Evolutionary conservation across 2,888 invertebrate genomes (phyloP), one percentile per base, ranked within the genome.

Genomic region (Podotricha telesiphe): DNA sequence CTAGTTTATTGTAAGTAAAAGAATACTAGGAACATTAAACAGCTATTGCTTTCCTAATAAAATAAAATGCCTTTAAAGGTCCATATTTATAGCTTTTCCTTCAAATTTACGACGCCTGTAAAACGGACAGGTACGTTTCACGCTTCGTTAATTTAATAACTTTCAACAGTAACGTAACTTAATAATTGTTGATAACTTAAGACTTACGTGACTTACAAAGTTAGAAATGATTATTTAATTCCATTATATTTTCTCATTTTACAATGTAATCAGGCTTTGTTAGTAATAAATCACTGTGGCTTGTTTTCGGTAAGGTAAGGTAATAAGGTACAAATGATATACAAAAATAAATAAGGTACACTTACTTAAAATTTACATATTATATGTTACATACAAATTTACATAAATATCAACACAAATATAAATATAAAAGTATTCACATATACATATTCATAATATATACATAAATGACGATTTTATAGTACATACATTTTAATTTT

Each of bases 61-160:
- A 45, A 59, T 45, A 28, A 45, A 59, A n/a, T 11, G n/a, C 28
- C n/a, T n/a, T 45, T 20, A 45, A 45, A 45, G n/a, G n/a, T n/a
- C n/a, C 28, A 28, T 59, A 45, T 45, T 59, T 45, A 45, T 17
- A 28, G 59, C 5, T 6, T 28, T 22, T 22, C n/a, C 59, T 59
- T 22, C 5, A 45, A 59, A 59, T 68, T 69, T 53, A 69, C 68
- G 65, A 69, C 59, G 45, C n/a, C 28, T 59, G 53, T 65, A 69
- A 59, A 68, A 65, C 51, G 63, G 68, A 58, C 68, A 65, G 65
- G 64, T 55, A 58, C 51, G 34, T 69, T 69, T 59, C 51, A 69
- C 68, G 65, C 65, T 37, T 58, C 59, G 68, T 65, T 69, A 69
- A 69, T 53, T 65, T 65, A 45, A 69, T 65, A 45, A 59, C 59